Evolutionary conservation across 2,888 invertebrate species (phyloP).

Genomic region (Monopis laevigella): DNA sequence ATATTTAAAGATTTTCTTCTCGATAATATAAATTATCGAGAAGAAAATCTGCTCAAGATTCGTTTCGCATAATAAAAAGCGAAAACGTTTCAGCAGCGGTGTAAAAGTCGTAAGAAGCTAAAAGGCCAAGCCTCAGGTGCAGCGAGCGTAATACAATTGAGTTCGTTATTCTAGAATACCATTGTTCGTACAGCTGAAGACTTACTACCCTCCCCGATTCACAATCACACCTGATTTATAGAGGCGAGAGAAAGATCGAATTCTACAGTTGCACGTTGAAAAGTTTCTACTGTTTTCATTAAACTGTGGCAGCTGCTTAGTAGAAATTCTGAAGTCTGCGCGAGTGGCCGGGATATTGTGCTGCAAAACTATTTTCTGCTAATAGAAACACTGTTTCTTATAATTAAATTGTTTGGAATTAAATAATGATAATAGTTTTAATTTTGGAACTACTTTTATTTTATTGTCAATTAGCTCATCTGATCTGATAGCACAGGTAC

Average conservation of each 20-base stretch:
- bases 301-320: background rate
- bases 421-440: too few species aligned
- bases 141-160: slow-evolving; percentile 40
- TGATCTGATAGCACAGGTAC: too few species aligned
- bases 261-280: slow-evolving; percentile 1
- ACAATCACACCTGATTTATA: slow-evolving; percentile 37
- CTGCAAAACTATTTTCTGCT: too few species aligned
- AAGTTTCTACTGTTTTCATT: slow-evolving; percentile 5
- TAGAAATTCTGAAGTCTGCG: slow-evolving; percentile 1
- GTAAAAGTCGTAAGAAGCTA: slow-evolving; percentile 2
- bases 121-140: slow-evolving; percentile 19
- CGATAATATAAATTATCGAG: too few species aligned
- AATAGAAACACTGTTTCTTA: too few species aligned
- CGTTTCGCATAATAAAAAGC: slow-evolving; percentile 4
- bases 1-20: too few species aligned
- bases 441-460: too few species aligned
- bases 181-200: slow-evolving; percentile 36
- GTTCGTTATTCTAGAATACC: slow-evolving; percentile 41
- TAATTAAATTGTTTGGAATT: too few species aligned
- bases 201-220: slow-evolving; percentile 31
- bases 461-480: too few species aligned
- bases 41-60: too few species aligned
- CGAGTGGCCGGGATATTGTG: background rate
- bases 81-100: background rate
- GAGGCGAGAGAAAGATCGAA: slow-evolving; percentile 27